Evolutionary conservation across 2,113 vertebrate species (phyloP).

Genomic region (Cheirogaleus medius): DNA sequence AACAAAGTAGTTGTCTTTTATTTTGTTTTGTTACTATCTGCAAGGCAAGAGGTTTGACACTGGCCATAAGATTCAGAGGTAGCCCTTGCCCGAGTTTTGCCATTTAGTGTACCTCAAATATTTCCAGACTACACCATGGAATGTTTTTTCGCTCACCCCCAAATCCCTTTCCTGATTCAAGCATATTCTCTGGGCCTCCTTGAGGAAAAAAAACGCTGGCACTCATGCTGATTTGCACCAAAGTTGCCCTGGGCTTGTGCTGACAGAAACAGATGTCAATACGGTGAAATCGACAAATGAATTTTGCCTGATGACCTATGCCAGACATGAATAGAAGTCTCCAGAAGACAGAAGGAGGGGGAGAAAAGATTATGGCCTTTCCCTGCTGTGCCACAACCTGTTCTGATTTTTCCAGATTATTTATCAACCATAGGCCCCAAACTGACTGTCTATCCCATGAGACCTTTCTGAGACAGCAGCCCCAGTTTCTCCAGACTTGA

Average conservation of each 20-base stretch:
- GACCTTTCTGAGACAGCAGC: neutral
- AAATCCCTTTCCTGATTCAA: neutral
- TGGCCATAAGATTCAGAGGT: neutral
- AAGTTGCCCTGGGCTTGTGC: neutral
- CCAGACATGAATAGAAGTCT: conserved; percentile 5
- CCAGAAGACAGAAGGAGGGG: neutral
- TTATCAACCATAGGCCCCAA: neutral
- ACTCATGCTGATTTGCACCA: neutral
- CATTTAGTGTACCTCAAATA: neutral
- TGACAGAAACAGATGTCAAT: conserved; percentile 50
- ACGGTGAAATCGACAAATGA: conserved; percentile 40
- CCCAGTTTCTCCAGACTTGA: neutral
- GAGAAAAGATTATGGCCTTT: neutral
- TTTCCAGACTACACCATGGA: neutral
- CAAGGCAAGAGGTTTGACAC: neutral
- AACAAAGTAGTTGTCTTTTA: neutral
- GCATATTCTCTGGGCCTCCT: neutral
- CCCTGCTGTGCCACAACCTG: neutral
- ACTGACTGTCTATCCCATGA: neutral
- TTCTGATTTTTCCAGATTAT: neutral
- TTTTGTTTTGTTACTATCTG: neutral
- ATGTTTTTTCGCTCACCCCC: neutral
- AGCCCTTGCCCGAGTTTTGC: neutral
- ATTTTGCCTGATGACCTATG: conserved; percentile 33
- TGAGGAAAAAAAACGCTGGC: neutral